Evolutionary conservation across 2,888 invertebrate genomes (phyloP).

Genomic region (Lamellibrachia columna): DNA sequence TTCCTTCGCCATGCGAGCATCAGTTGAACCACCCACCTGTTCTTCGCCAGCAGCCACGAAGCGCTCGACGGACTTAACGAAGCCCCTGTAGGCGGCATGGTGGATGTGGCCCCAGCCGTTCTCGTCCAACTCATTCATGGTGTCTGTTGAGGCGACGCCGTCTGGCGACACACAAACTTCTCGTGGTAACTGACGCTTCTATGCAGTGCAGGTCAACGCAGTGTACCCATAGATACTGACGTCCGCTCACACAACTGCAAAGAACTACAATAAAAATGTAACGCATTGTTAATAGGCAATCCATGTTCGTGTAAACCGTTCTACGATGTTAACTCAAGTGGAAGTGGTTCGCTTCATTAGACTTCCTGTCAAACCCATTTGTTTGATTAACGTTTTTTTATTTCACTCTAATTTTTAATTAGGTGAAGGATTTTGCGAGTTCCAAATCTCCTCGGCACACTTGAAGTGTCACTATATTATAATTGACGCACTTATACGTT

Average conservation of each 20-base stretch:
- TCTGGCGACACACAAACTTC: not conserved
- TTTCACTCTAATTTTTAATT: not conserved
- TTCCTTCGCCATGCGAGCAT: not conserved
- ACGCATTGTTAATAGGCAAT: not conserved
- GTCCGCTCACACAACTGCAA: no score
- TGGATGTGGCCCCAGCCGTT: constrained; percentile 64
- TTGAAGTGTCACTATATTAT: not conserved
- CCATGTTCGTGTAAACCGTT: not conserved
- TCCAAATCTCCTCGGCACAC: not conserved
- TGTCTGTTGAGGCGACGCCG: not conserved
- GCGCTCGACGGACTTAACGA: constrained; percentile 60
- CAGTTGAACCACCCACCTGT: constrained; percentile 27
- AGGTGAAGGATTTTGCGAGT: not conserved
- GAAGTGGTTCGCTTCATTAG: not conserved
- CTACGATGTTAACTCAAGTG: not conserved
- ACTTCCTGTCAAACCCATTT: not conserved
- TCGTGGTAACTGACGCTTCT: not conserved
- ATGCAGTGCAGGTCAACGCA: not conserved
- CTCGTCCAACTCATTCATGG: constrained; percentile 57
- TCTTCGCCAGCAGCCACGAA: constrained; percentile 58
- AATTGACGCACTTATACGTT: not conserved
- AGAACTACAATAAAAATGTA: not conserved
- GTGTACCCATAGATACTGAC: not conserved
- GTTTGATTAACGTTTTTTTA: not conserved
- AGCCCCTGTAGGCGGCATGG: constrained; percentile 62